Base-by-base conservation (phyloP, 2,888 invertebrate genomes). In the Oxyscelio sp. region DNA sequence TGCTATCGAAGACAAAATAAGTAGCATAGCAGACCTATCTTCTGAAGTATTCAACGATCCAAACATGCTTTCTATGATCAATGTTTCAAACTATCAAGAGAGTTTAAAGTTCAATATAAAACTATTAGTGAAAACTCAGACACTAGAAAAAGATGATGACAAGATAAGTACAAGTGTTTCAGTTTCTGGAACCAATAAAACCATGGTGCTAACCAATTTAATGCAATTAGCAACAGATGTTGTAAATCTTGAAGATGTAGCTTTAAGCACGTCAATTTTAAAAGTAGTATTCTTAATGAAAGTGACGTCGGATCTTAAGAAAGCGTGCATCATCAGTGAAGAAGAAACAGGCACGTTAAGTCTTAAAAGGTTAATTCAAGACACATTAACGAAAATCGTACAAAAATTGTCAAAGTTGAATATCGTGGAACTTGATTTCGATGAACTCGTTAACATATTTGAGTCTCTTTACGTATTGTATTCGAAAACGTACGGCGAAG, bases 241-340 rank as follows among this genome's bases (percentile, higher is more conserved):
- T 11, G n/a, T 50, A n/a, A 61, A 70, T 19, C 4, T 27, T 0
- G 82, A 89, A 21, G 58, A 75, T 4, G 5, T 4, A 3, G 4
- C 19, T 54, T 27, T 90, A 4, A 78, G 80, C 58, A 73, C 22
- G 0, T 56, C 82, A 13, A 86, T 93, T n/a, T 87, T 85, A 15
- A 91, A 91, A 73, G 75, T 89, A 4, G 71, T 90, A 0, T 66
- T 92, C 3, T 31, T 91, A 8, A 90, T 89, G 4, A 91, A 89
- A 88, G 54, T 91, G 5, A 24, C 89, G 3, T 89, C 93, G 3
- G 89, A 90, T 73, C 84, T 93, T 17, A 88, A 77, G 34, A 83
- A 87, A 75, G 83, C 91, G 11, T 89, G 89, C 19, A 82, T 91
- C 31, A 86, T 89, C 27, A 19, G 63, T 0, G 80, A 83, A n/a